Evolutionary conservation across 2,888 invertebrate genomes (phyloP).

Genomic region (Nomada flava): DNA sequence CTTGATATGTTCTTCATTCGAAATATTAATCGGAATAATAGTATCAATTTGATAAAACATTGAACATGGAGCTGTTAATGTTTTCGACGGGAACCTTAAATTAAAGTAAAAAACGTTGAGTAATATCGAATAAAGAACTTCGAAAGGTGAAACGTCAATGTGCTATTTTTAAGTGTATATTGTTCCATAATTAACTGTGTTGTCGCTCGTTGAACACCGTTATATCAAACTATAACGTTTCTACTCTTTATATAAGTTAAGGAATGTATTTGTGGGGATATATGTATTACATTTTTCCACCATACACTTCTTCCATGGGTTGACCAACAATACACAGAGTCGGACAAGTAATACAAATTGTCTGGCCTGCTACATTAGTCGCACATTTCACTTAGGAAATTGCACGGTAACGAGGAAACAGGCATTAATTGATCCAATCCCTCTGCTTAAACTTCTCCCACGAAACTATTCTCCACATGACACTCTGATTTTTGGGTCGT

Average conservation of each 20-base stretch:
- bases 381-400: slow-evolving; percentile 53
- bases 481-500: no score
- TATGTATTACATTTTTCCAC: not conserved
- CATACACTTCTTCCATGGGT: not conserved
- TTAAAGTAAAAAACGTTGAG: not conserved
- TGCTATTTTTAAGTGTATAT: slow-evolving; percentile 17
- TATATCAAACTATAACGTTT: not conserved
- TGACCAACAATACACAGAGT: no score
- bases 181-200: slow-evolving; percentile 11
- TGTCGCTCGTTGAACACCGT: not conserved
- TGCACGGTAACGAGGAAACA: slow-evolving; percentile 55
- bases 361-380: slow-evolving; percentile 15
- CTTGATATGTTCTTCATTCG: no score
- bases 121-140: not conserved
- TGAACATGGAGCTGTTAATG: no score
- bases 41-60: no score
- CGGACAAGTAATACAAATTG: slow-evolving; percentile 15
- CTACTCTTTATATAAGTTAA: not conserved
- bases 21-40: no score
- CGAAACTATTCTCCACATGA: not conserved
- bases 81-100: no score
- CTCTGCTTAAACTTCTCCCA: slow-evolving; percentile 25
- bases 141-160: slow-evolving; percentile 1
- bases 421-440: slow-evolving; percentile 59
- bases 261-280: not conserved